phyloP scores from a whole-genome alignment of 2,888 invertebrate species.

The Spilarctia lutea region DNA sequence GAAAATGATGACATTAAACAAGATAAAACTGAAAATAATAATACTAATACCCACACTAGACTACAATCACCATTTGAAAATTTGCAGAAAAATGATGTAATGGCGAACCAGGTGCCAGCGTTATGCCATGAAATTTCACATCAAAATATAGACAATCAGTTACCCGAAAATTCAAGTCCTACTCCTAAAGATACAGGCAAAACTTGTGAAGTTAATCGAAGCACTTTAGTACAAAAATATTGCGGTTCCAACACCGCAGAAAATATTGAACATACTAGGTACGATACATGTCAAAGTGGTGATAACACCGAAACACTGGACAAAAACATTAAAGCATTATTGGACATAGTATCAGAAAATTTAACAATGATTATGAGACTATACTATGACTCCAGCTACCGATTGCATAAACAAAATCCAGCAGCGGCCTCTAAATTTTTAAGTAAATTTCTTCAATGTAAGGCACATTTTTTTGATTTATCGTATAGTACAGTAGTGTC shows the following conservation, averaged over 20 bases:
- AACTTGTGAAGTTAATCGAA: background rate
- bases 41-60: background rate
- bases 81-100: background rate
- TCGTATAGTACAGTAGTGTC: constrained; percentile 52
- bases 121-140: background rate
- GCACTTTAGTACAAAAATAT: background rate
- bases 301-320: constrained; percentile 4
- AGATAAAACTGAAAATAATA: background rate
- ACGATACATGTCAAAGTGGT: background rate
- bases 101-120: background rate
- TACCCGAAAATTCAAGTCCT: background rate
- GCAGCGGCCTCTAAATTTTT: background rate
- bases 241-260: background rate
- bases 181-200: background rate
- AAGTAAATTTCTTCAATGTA: constrained; percentile 19
- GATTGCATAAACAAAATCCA: background rate
- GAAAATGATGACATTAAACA: background rate
- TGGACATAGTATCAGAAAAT: constrained; percentile 47
- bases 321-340: constrained; percentile 22
- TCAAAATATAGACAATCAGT: constrained; percentile 1
- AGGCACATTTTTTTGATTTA: constrained; percentile 54
- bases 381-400: constrained; percentile 28
- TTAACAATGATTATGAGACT: constrained; percentile 50
- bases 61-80: background rate
- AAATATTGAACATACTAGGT: background rate